A percentile compares a stretch with the other conserved stretches of the same genome.
These are phyloP conservation scores for Philantomba maxwellii DNA, from an alignment of 2,113 vertebrate genomes.

Conservation along the genomic window DNA sequence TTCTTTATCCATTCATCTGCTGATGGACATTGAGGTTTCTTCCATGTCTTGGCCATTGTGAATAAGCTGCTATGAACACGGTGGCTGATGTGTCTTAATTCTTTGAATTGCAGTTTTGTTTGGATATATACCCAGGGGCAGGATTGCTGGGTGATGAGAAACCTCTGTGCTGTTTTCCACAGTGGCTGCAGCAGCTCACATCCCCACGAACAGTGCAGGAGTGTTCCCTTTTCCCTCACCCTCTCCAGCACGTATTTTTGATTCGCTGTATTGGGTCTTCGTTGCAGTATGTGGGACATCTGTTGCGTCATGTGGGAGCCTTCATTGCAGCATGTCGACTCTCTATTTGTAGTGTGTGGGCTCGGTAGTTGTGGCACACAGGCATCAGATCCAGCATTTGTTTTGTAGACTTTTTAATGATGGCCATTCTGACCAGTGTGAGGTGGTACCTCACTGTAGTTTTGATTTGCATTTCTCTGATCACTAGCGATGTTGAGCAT, in stretches of 20 bases:
- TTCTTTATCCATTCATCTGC: neutral
- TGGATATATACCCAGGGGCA: neutral
- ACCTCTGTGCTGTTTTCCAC: neutral
- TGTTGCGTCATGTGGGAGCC: neutral
- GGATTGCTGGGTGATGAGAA: neutral
- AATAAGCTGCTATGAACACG: neutral
- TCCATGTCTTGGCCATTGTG: neutral
- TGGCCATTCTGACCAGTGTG: neutral
- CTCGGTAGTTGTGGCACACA: neutral
- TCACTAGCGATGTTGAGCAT: neutral
- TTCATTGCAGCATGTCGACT: neutral
- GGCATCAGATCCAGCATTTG: neutral
- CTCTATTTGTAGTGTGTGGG: neutral
- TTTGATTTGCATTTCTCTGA: neutral
- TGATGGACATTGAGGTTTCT: neutral
- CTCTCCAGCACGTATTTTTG: neutral
- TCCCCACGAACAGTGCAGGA: neutral
- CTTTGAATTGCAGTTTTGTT: neutral
- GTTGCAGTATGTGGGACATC: neutral
- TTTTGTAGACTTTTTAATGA: neutral
- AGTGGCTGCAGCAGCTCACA: neutral
- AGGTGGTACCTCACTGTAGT: neutral
- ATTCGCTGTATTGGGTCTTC: neutral
- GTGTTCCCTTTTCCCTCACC: neutral
- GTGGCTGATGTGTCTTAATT: neutral